These are phyloP conservation scores for Etheostoma spectabile DNA, from an alignment of 2,113 vertebrate genomes.

Conservation along the genomic window DNA sequence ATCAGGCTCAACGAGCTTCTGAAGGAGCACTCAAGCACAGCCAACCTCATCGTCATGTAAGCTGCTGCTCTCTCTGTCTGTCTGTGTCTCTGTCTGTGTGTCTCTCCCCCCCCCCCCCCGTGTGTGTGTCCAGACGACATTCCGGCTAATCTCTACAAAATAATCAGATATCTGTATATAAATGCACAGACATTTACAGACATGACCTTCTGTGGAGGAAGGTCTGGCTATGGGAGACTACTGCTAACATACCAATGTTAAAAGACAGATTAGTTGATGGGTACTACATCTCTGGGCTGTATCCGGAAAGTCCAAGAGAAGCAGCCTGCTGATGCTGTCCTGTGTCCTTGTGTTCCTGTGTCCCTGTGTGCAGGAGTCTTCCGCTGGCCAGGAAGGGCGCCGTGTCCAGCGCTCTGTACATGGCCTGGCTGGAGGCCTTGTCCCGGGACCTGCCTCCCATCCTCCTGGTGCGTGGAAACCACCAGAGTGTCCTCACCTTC, in stretches of 20 bases:
- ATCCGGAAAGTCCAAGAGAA: not conserved
- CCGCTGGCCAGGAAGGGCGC: constrained; percentile 95
- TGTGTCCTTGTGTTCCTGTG: too few relatives aligned
- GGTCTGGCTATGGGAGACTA: too few relatives aligned
- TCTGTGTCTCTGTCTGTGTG: constrained; percentile 29
- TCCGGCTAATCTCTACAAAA: too few relatives aligned
- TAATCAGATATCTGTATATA: too few relatives aligned
- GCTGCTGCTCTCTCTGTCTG: constrained; percentile 37
- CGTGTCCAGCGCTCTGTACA: constrained; percentile 95
- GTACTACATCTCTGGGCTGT: not conserved
- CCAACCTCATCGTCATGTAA: constrained; percentile 97
- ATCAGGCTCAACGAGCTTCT: constrained; percentile 96
- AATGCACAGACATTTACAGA: too few relatives aligned
- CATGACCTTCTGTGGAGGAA: too few relatives aligned
- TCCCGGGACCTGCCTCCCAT: constrained; percentile 95
- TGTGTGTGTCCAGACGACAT: not conserved
- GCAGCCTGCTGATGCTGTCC: not conserved
- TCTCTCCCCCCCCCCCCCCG: not conserved
- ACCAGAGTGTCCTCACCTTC: constrained; percentile 99
- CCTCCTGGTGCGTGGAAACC: constrained; percentile 96
- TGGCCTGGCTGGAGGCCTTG: constrained; percentile 96
- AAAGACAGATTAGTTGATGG: too few relatives aligned
- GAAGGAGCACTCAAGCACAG: constrained; percentile 95
- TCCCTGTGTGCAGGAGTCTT: constrained; percentile 88
- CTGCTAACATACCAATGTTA: too few relatives aligned